Base-by-base conservation (phyloP, 2,113 vertebrate species). In the Lathamus discolor region DNA sequence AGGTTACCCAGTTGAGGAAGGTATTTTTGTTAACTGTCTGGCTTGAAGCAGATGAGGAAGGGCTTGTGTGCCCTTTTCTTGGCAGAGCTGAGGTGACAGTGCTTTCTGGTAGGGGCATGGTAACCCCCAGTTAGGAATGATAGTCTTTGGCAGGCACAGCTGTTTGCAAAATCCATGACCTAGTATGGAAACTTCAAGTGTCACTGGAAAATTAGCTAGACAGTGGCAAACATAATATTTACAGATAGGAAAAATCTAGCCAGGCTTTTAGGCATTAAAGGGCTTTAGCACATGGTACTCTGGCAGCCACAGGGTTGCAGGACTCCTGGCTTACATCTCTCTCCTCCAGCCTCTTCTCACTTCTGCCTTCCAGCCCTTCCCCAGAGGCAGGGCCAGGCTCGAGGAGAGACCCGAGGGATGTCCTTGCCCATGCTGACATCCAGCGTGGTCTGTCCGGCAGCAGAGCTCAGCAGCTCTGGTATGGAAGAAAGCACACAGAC, bases 111-210 rank as follows among this genome's bases (percentile, higher is more conserved):
- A 88, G 51, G 22, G 63, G 11, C n/a, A 77, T 86, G 73, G 94
- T 75, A 94, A 92, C 64, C 25, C 68, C 27, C n/a, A 62, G 1
- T 74, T 81, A 86, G 63, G 83, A 88, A 78, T 70, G n/a, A 94
- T 67, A 49, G n/a, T 43, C 81, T 95, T 59, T 95, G 87, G 92
- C 90, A 95, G 91, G 83, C 88, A 88, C 91, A 94, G 86, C 54
- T 97, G 91, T 59, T 81, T 81, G 83, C 46, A 88, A 75, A 90
- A 90, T 79, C 51, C 69, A 44, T 90, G 83, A 83, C 73, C 72
- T 95, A 70, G 29, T 55, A 92, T 20, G 39, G 92, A 94, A 90
- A 63, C 49, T 88, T 91, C 76, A 90, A 74, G 51, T 68, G 27
- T 51, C 67, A 73, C 49, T 87, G 66, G n/a, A 92, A 93, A 92